Evolutionary conservation across 2,797 vertebrate species (phyloP).

Genomic region (Erithacus rubecula): DNA sequence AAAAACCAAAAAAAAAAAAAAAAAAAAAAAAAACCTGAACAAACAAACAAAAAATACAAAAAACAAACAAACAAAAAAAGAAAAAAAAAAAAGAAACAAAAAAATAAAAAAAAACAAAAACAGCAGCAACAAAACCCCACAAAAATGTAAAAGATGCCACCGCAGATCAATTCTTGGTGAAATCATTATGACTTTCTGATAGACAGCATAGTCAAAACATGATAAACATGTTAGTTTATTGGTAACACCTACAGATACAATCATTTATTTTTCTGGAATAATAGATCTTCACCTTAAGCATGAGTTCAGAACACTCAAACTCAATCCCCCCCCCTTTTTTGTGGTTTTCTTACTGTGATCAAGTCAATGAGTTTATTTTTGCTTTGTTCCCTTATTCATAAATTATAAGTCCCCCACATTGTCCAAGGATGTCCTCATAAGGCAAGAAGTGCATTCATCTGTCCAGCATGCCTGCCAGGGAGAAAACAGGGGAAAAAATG

Average conservation of each 20-base stretch:
- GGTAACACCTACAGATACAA: not conserved
- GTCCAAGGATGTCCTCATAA: not conserved
- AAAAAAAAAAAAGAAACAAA: no score
- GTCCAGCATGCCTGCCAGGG: not conserved
- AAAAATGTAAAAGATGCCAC: not conserved
- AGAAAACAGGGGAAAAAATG: not conserved
- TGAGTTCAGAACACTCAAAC: not conserved
- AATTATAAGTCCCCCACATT: not conserved
- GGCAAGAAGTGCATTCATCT: not conserved
- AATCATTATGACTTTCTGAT: not conserved
- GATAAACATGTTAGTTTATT: not conserved
- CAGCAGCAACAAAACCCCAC: not conserved
- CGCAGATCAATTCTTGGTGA: not conserved
- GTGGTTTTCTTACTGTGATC: not conserved
- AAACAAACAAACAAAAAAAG: not conserved
- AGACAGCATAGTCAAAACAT: not conserved
- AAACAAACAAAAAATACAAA: no score
- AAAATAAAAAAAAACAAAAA: not conserved
- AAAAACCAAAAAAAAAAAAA: not conserved
- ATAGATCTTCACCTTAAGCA: not conserved
- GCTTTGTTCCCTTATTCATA: not conserved
- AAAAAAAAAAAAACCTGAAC: not conserved
- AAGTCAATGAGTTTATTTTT: not conserved
- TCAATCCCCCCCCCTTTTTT: not conserved
- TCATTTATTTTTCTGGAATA: not conserved